phyloP scores from a whole-genome alignment of 2,113 vertebrate genomes.

The Catharus bicknelli region DNA sequence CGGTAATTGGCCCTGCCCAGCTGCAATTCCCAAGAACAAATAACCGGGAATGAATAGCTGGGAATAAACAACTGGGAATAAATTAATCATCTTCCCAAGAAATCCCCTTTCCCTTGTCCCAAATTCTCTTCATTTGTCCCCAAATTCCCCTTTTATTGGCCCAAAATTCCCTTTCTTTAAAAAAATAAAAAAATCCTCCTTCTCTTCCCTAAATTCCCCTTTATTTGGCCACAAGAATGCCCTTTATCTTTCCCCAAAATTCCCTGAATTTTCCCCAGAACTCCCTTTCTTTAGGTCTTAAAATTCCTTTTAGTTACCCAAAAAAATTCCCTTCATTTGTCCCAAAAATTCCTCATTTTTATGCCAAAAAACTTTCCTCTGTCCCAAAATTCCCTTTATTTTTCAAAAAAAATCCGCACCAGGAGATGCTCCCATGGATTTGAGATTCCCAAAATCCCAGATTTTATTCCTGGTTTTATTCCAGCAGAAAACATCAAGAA shows the following conservation, averaged over 20 bases:
- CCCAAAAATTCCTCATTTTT: neutral
- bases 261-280: neutral
- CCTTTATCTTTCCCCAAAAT: neutral
- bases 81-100: neutral
- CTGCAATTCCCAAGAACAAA: neutral
- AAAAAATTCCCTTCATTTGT: neutral
- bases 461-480: neutral
- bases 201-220: neutral
- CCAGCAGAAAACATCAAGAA: neutral
- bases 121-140: neutral
- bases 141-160: too few species aligned
- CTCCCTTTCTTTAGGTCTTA: too few species aligned
- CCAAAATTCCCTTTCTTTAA: too few species aligned
- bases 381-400: neutral
- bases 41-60: neutral
- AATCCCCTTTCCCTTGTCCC: neutral
- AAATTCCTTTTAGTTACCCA: neutral
- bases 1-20: rapidly evolving
- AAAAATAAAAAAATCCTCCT: too few species aligned
- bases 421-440: neutral
- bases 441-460: neutral
- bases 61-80: neutral
- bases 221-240: neutral
- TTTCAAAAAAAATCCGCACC: neutral
- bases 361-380: neutral